phyloP scores from a whole-genome alignment of 2,113 vertebrate species.

The Callopanchax toddi region DNA sequence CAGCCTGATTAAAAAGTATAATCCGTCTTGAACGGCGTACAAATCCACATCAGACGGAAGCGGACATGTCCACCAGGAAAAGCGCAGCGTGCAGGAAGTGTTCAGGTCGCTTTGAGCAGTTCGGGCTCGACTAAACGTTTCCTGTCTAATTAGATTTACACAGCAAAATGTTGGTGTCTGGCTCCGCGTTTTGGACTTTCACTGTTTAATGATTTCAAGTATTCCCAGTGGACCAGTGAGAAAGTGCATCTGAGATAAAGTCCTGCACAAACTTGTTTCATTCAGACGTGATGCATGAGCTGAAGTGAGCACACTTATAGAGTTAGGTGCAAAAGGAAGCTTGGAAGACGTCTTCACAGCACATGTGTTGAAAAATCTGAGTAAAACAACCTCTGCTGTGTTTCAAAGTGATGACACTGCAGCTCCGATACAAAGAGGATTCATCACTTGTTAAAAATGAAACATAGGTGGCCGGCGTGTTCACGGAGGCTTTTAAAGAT shows the following conservation, averaged over 20 bases:
- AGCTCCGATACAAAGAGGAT: slow-evolving; percentile 22
- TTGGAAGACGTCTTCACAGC: slow-evolving; percentile 13
- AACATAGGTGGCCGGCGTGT: slow-evolving; percentile 5
- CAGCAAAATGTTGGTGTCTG: slow-evolving; percentile 52
- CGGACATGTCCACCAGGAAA: slow-evolving; percentile 31
- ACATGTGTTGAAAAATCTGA: slow-evolving; percentile 23
- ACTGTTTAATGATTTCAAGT: slow-evolving; percentile 50
- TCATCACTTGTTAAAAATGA: slow-evolving; percentile 36
- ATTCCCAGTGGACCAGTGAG: slow-evolving; percentile 29
- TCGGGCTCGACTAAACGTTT: slow-evolving; percentile 66
- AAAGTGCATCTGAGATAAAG: neutral
- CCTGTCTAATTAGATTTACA: slow-evolving; percentile 73
- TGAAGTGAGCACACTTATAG: neutral
- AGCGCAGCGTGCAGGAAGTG: slow-evolving; percentile 5
- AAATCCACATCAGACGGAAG: slow-evolving; percentile 59
- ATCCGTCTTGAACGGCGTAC: slow-evolving; percentile 67
- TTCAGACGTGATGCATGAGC: neutral
- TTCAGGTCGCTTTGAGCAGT: slow-evolving; percentile 37
- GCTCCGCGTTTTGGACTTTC: slow-evolving; percentile 56
- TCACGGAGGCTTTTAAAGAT: slow-evolving; percentile 47
- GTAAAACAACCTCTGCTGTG: slow-evolving; percentile 49
- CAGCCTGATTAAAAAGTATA: slow-evolving; percentile 65
- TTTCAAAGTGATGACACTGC: slow-evolving; percentile 48
- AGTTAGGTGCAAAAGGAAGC: neutral
- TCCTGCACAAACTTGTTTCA: too few relatives aligned